Percentiles rank a stretch among this genome's conserved stretches.
Conservation (phyloP, 2,113 vertebrate species). For the Otocyon megalotis region DNA sequence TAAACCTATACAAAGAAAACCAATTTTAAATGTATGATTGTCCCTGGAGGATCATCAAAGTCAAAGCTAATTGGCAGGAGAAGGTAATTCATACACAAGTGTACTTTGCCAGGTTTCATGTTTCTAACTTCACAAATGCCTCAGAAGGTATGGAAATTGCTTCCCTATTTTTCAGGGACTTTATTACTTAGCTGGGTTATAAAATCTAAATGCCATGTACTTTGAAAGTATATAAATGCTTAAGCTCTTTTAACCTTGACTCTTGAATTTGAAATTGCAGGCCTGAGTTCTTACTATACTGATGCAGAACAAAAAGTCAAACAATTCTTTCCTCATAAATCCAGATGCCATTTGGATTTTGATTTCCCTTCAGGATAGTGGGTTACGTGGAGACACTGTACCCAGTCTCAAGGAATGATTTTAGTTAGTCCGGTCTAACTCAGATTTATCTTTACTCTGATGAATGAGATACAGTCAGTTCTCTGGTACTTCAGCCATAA, state of each 20-base stretch:
- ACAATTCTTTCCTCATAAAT: background rate
- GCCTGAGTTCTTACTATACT: background rate
- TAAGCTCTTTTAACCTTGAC: slow-evolving; percentile 11
- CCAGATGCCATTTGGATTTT: slow-evolving; percentile 22
- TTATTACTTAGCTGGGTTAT: background rate
- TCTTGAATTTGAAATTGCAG: background rate
- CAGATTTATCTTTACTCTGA: background rate
- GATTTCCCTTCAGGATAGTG: background rate
- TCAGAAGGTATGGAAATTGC: background rate
- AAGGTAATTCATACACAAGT: background rate
- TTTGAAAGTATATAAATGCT: slow-evolving; percentile 41
- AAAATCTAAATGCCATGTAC: background rate
- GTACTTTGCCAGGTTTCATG: background rate
- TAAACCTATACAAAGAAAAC: background rate
- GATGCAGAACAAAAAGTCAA: background rate
- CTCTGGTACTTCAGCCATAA: background rate
- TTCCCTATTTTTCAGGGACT: slow-evolving; percentile 23
- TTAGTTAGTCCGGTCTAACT: background rate
- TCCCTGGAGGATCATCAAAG: background rate
- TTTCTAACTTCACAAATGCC: slow-evolving; percentile 37
- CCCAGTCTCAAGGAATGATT: background rate
- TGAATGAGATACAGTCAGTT: background rate
- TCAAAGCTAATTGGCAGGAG: slow-evolving; percentile 23
- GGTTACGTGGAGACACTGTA: background rate
- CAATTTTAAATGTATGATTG: background rate